Evolutionary conservation across 2,888 invertebrate genomes (phyloP), one percentile per base, ranked within the genome.

Genomic region (Chrysolina oricalcia): DNA sequence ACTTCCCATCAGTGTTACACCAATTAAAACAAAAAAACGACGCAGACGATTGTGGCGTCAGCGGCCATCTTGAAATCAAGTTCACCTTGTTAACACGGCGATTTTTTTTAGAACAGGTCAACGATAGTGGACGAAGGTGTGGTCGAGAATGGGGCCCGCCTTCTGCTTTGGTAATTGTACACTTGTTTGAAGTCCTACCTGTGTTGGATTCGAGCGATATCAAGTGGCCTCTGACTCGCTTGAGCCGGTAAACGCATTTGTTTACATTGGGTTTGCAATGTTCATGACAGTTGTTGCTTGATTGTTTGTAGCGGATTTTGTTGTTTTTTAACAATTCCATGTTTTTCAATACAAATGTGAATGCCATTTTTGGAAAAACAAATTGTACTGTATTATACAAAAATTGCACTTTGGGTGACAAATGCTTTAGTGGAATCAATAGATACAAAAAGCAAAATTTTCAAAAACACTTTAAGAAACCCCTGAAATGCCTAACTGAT

Each of bases 31-130:
- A 70, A 77, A 74, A 74, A 74, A 83, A 85, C 83, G 81, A 82
- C 80, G 84, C 85, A 87, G 87, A 86, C 86, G 83, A 81, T 82
- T 76, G 82, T 87, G 87, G 87, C 87, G 87, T 87, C 87, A 84
- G 85, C 81, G 78, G 79, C 88, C 88, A 88, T 88, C 88, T 88
- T 88, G 87, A 85, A 85, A 83, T 81, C 84, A 83, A 85, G 85
- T 85, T 85, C 83, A 83, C 82, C 86, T 87, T 87, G 87, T 88
- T 88, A 87, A 87, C 87, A 88, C 81, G 87, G 85, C 81, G 82
- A 87, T 87, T 87, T 87, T 84, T 87, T 87, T 86, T 82, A 81
- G 84, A 87, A 87, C 87, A 85, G 87, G 87, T 88, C 86, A 84
- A 80, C 83, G 82, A 83, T 84, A 86, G 84, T 85, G 82, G 82